These are phyloP conservation scores for Phengaris arion DNA, from an alignment of 2,888 invertebrate species.

Conservation along the genomic window DNA sequence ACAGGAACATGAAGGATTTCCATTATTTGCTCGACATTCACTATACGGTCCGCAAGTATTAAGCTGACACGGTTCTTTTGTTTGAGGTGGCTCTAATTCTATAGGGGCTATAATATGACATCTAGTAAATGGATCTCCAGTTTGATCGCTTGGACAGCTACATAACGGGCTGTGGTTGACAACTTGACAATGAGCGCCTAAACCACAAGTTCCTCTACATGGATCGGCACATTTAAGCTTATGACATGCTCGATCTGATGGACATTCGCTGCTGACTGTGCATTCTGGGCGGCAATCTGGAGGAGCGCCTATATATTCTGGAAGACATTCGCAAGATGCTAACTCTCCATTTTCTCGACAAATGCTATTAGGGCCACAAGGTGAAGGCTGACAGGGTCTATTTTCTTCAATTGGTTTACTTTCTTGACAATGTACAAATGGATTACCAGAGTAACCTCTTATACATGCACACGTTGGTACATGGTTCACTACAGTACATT, in stretches of 20 bases:
- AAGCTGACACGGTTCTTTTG: conserved; percentile 83
- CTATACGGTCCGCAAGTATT: conserved; percentile 91
- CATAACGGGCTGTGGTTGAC: conserved; percentile 90
- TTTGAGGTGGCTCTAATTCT: conserved; percentile 47
- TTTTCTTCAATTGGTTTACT: conserved; percentile 56
- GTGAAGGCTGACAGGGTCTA: conserved; percentile 86
- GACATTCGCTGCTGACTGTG: conserved; percentile 87
- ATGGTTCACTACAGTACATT: conserved; percentile 91
- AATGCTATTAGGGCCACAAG: conserved; percentile 88
- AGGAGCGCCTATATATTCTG: conserved; percentile 84
- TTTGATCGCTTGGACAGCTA: conserved; percentile 82
- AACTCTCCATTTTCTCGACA: conserved; percentile 86
- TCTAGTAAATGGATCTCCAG: conserved; percentile 83
- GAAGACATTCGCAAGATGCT: conserved; percentile 86
- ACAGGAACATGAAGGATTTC: conserved; percentile 88
- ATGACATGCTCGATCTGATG: conserved; percentile 86
- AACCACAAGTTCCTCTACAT: conserved; percentile 86
- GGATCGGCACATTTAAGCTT: conserved; percentile 89
- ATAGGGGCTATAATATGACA: conserved; percentile 62
- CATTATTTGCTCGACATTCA: conserved; percentile 85
- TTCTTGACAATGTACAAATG: conserved; percentile 71
- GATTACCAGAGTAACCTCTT: conserved; percentile 86
- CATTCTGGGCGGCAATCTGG: conserved; percentile 88
- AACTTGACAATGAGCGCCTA: conserved; percentile 85
- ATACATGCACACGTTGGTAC: conserved; percentile 91